These are phyloP conservation scores for Xanthorhoe spadicearia DNA, from an alignment of 2,888 invertebrate genomes.

Conservation along the genomic window DNA sequence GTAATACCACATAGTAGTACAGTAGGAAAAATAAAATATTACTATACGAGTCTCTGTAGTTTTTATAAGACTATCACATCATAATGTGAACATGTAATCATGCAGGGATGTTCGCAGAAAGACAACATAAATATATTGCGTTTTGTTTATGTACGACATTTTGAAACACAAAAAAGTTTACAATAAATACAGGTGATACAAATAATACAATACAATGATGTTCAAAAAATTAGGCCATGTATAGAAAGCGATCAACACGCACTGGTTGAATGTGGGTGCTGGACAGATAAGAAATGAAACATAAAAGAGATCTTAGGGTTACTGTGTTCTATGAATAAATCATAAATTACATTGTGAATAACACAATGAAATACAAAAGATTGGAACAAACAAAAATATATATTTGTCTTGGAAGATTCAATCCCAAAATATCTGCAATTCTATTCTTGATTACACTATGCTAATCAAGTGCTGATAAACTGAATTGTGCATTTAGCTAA, in stretches of 20 bases:
- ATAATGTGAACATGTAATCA: too few relatives aligned
- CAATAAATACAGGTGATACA: neutral
- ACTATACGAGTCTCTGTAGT: too few relatives aligned
- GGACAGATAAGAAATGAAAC: neutral
- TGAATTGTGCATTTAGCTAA: conserved; percentile 22
- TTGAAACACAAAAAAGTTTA: too few relatives aligned
- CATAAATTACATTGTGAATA: neutral
- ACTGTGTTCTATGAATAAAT: neutral
- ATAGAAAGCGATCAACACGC: neutral
- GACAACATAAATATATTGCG: too few relatives aligned
- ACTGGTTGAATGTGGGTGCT: neutral
- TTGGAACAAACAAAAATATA: neutral
- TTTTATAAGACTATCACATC: too few relatives aligned
- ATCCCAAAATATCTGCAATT: conserved; percentile 13
- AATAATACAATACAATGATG: neutral
- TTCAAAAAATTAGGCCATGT: neutral
- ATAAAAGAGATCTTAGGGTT: neutral
- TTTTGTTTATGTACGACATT: too few relatives aligned
- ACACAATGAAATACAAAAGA: neutral
- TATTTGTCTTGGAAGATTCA: neutral
- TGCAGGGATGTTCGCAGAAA: too few relatives aligned
- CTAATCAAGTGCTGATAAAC: conserved; percentile 28
- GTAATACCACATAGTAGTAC: too few relatives aligned
- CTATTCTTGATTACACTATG: conserved; percentile 2
- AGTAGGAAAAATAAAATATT: too few relatives aligned